These are phyloP conservation scores for Oasisia sp. DNA, from an alignment of 2,888 invertebrate genomes.

Conservation along the genomic window DNA sequence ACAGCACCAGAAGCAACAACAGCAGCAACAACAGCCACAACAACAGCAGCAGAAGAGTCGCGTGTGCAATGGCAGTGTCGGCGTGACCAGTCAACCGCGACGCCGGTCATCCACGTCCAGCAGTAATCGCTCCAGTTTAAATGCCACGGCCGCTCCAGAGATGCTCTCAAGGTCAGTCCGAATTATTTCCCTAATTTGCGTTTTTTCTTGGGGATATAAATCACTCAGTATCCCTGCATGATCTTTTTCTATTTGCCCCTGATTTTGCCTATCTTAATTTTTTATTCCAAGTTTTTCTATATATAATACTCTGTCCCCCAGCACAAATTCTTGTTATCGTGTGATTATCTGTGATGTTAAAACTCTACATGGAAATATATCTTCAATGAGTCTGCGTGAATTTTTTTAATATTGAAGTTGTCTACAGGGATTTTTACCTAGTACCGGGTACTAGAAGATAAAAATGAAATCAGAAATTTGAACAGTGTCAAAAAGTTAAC, in stretches of 20 bases:
- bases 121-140: slow-evolving; percentile 23
- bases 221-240: too few species aligned
- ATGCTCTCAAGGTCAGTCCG: slow-evolving; percentile 37
- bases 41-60: slow-evolving; percentile 19
- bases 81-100: slow-evolving; percentile 1
- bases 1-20: slow-evolving; percentile 77
- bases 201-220: not conserved
- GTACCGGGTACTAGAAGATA: not conserved
- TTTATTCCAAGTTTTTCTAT: slow-evolving; percentile 9
- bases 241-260: not conserved
- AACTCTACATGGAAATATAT: not conserved
- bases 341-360: not conserved
- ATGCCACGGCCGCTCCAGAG: slow-evolving; percentile 35
- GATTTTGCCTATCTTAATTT: slow-evolving; percentile 13
- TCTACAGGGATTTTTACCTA: not conserved
- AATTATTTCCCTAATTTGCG: not conserved
- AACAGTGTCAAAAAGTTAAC: not conserved
- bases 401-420: not conserved
- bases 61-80: not conserved
- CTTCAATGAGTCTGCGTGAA: not conserved
- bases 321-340: not conserved
- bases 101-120: slow-evolving; percentile 17
- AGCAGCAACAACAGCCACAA: slow-evolving; percentile 19
- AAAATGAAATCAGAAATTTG: not conserved
- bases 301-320: too few species aligned